Evolutionary conservation across 2,113 vertebrate species (phyloP).

Genomic region (Thalassarche chlororhynchos): DNA sequence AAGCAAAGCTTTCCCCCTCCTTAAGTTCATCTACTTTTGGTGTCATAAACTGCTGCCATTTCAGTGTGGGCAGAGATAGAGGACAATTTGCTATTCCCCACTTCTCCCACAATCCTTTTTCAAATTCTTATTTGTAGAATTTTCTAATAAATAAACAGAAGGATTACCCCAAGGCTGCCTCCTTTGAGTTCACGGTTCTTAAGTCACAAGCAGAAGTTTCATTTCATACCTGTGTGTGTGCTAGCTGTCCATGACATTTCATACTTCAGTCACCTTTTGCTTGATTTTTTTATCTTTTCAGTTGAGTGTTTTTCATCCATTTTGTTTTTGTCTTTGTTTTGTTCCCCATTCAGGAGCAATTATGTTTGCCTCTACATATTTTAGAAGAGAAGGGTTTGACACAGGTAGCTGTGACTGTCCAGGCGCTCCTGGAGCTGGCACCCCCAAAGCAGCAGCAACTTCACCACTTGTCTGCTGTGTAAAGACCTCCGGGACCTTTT

Average conservation of each 20-base stretch:
- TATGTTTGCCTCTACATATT: constrained; percentile 98
- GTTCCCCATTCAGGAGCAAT: constrained; percentile 85
- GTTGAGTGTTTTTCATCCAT: constrained; percentile 71
- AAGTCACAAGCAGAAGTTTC: not conserved
- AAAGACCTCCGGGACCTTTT: constrained; percentile 46
- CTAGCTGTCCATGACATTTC: constrained; percentile 27
- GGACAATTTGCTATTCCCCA: not conserved
- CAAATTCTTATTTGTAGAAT: not conserved
- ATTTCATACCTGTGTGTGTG: not conserved
- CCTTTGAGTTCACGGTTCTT: not conserved
- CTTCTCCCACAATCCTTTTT: not conserved
- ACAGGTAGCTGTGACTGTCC: constrained; percentile 91
- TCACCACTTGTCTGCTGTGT: constrained; percentile 73
- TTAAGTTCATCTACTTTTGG: not conserved
- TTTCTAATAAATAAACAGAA: not conserved
- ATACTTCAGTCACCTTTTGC: constrained; percentile 33
- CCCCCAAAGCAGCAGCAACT: constrained; percentile 84
- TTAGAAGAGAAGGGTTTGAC: constrained; percentile 96
- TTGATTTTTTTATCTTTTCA: constrained; percentile 68
- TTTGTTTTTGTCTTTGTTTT: constrained; percentile 74
- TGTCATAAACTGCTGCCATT: not conserved
- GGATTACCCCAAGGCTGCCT: not conserved
- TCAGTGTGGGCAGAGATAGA: not conserved
- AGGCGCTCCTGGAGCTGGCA: constrained; percentile 90
- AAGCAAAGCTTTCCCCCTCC: not conserved